A percentile compares a stretch with the other conserved stretches of the same genome.
Conservation (phyloP, 2,888 invertebrate species). For the Xanthia togata region DNA sequence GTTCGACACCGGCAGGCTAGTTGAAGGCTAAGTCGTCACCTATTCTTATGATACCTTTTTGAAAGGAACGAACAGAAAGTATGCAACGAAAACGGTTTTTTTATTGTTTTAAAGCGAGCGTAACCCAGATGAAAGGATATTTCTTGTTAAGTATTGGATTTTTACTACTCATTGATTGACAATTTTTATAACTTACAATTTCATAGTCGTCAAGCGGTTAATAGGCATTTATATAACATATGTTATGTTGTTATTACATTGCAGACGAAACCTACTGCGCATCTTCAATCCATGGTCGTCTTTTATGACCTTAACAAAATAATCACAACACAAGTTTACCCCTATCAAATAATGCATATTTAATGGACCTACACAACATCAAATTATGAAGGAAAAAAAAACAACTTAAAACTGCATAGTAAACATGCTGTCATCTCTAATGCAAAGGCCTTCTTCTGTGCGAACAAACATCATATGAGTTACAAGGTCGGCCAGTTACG, state of each 20-base stretch:
- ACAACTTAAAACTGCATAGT: constrained; percentile 39
- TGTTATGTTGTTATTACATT: not conserved
- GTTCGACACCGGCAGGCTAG: not conserved
- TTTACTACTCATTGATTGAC: not conserved
- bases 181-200: not conserved
- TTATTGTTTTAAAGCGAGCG: not conserved
- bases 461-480: constrained; percentile 52
- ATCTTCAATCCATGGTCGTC: not conserved
- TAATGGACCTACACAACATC: too few relatives aligned
- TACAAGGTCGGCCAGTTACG: constrained; percentile 51
- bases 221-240: too few relatives aligned
- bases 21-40: not conserved
- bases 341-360: too few relatives aligned
- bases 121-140: not conserved
- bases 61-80: not conserved
- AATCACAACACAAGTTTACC: not conserved
- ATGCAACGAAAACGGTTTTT: not conserved
- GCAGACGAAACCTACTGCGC: not conserved
- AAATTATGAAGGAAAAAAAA: not conserved
- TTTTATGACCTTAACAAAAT: not conserved
- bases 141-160: not conserved
- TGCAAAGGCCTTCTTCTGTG: constrained; percentile 45
- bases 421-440: constrained; percentile 41
- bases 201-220: too few relatives aligned
- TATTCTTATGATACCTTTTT: not conserved